Evolutionary conservation across 1,140 invertebrate genomes (phyloP).

Genomic region (Nomia melanderi): DNA sequence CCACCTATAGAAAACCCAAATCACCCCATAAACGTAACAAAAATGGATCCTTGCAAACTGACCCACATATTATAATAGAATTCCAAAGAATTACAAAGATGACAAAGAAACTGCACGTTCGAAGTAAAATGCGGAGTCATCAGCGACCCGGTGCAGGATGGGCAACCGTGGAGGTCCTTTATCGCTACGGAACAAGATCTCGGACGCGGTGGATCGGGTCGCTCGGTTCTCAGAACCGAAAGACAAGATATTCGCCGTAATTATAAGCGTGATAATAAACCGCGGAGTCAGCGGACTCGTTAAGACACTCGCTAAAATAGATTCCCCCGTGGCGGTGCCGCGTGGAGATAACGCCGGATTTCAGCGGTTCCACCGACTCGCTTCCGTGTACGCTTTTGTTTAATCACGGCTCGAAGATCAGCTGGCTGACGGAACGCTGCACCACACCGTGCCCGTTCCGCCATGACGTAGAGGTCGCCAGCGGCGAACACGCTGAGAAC

Average conservation of each 20-base stretch:
- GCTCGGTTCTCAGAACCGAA: constrained; percentile 46
- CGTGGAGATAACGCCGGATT: constrained; percentile 8
- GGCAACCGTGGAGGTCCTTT: background rate
- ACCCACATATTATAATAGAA: too few species aligned
- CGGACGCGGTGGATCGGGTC: constrained; percentile 23
- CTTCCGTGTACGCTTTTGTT: background rate
- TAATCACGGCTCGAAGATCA: constrained; percentile 1
- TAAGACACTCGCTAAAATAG: constrained; percentile 10
- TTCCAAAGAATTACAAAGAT: too few species aligned
- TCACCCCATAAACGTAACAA: too few species aligned
- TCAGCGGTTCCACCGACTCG: background rate
- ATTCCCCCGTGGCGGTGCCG: background rate
- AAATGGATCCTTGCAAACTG: too few species aligned
- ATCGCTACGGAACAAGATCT: background rate
- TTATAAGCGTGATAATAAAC: constrained; percentile 38
- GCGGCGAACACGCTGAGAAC: background rate
- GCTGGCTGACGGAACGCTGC: background rate
- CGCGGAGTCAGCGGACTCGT: constrained; percentile 3
- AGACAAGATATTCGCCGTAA: constrained; percentile 30
- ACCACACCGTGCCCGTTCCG: too few species aligned
- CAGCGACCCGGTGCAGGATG: too few species aligned
- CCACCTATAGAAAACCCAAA: too few species aligned
- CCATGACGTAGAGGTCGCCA: background rate
- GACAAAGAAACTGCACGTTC: too few species aligned
- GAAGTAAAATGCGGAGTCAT: too few species aligned